Evolutionary conservation across 2,888 invertebrate genomes (phyloP), one percentile per base, ranked within the genome.

Genomic region (Clanis bilineata): DNA sequence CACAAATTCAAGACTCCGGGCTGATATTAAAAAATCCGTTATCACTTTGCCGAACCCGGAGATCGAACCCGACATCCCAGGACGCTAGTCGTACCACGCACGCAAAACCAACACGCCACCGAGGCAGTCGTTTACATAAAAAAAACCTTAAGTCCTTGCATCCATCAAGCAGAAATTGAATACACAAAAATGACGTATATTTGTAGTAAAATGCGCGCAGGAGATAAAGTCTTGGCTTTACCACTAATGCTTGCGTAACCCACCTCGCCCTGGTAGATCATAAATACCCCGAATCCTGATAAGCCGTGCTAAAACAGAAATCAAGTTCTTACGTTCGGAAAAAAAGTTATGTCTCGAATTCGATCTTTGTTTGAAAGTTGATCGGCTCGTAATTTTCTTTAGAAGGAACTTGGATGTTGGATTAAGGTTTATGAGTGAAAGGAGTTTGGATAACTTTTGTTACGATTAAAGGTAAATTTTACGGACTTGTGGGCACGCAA

Each of bases 231-330:
- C 79, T 71, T 71, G 68, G 78, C 83, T 77, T 84, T 82, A 82
- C 73, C 70, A 70, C 68, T 80, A 84, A 83, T 76, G 76, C 80
- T 68, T 63, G 72, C 71, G 76, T 76, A 80, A 77, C 78, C 79
- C 76, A 74, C 77, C 71, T 73, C 73, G 72, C 76, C 72, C 73
- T 69, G 72, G 72, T 79, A 76, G 80, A 79, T 83, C 83, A 83
- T 84, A 86, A 86, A 85, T 84, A 84, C 80, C 71, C 70, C 65
- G 78, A 74, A 79, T 79, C 81, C 80, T 79, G 85, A 83, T 85
- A 85, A 85, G 82, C 81, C 74, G 69, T 68, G 73, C 70, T 78
- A 79, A 79, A 82, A 80, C 78, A 68, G 64, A 64, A 70, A 60
- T 54, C 60, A 67, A 71, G 63, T 69, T 67, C 58, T 62, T 65